A percentile compares a stretch with the other conserved stretches of the same genome.
Conservation (phyloP, 2,888 invertebrate species). For the Sarcophaga rosellei region DNA sequence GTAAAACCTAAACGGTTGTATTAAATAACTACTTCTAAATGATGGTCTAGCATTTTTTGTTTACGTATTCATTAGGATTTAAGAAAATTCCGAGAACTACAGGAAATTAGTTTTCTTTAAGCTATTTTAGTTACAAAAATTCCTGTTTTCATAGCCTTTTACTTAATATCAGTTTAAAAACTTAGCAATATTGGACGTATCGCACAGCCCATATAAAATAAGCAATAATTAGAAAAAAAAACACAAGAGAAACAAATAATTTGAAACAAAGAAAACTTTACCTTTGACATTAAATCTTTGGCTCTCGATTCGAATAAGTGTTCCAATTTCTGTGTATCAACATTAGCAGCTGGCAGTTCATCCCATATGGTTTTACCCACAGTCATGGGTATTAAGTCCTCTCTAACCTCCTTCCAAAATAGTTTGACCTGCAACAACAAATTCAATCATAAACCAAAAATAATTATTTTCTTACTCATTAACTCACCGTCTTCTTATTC, state of each 20-base stretch:
- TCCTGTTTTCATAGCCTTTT: too few species aligned
- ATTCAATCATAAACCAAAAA: background rate
- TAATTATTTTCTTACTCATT: background rate
- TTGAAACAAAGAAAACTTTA: conserved; percentile 79
- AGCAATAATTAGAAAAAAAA: background rate
- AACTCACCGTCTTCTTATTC: conserved; percentile 95
- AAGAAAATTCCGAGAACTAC: too few species aligned
- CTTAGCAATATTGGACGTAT: background rate
- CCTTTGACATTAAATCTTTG: conserved; percentile 97
- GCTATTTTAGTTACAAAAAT: too few species aligned
- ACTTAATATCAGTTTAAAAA: too few species aligned
- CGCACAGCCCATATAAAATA: conserved; percentile 22
- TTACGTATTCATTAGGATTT: too few species aligned
- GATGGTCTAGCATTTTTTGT: background rate
- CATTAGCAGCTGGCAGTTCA: conserved; percentile 89
- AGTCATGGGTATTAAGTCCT: conserved; percentile 83
- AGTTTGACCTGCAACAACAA: conserved; percentile 84
- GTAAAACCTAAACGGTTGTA: too few species aligned
- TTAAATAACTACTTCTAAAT: background rate
- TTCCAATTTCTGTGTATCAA: conserved; percentile 96
- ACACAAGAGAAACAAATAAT: background rate
- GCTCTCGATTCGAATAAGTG: conserved; percentile 98
- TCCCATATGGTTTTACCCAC: conserved; percentile 93
- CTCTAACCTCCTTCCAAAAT: conserved; percentile 98
- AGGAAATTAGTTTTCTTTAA: too few species aligned